Base-by-base conservation (phyloP, 2,113 vertebrate species). In the Spea bombifrons region DNA sequence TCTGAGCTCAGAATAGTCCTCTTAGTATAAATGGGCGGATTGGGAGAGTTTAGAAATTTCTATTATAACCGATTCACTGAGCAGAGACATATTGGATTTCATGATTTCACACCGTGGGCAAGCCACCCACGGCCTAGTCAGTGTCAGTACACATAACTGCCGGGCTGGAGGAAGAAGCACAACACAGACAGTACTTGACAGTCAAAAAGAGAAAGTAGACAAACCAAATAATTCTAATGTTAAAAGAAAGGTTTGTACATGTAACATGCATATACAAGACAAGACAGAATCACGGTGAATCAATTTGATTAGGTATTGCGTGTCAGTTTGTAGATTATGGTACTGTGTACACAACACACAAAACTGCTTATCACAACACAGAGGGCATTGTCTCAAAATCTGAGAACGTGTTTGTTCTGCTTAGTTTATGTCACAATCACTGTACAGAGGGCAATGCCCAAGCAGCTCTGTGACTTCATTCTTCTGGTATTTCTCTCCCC, bases 401-500 rank as follows among this genome's bases (percentile, higher is more conserved):
- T 73, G 43, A 66, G 69, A 46, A 16, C 57, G 52, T 79, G 77
- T 79, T 79, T 79, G 70, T 67, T 79, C 77, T 67, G 50, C 77
- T 73, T 44, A 66, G 70, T 79, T 71, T 61, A 44, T 79, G 77
- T 79, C 77, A 79, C 63, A 72, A 67, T 73, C 77, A 53, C 61
- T 66, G 76, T 49, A 30, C 63, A 79, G 64, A 79, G 77, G 77
- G 77, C 77, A 79, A 79, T 79, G 77, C 69, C 77, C 77, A 73
- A 72, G 44, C 70, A 15, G 61, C n/a, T 16, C 64, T 73, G 77
- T 79, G 77, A 79, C 77, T 79, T 79, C 70, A 79, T 43, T 13
- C 67, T 66, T 73, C 64, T 67, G 77, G 77, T 73, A 79, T 79
- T 52, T 79, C 77, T 78, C 76, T 79, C 77, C 77, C 70, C 77